phyloP scores from a whole-genome alignment of 2,888 invertebrate species.

The Dascillus cervinus region DNA sequence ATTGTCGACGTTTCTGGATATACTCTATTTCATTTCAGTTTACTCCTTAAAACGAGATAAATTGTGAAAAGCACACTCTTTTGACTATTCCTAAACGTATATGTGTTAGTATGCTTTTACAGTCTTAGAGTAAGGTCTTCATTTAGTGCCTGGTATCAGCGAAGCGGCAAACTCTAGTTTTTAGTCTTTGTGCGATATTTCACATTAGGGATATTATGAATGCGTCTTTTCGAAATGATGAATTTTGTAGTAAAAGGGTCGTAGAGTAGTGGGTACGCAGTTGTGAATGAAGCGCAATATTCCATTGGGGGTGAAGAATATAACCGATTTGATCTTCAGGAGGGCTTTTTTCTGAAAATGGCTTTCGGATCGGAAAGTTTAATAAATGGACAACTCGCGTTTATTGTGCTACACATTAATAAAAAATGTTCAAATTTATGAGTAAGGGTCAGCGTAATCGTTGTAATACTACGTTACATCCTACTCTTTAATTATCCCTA shows the following conservation, averaged over 20 bases:
- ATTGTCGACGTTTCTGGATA: conserved; percentile 19
- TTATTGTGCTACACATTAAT: too few species aligned
- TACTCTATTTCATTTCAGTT: conserved; percentile 18
- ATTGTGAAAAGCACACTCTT: conserved; percentile 10
- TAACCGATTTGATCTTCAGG: too few species aligned
- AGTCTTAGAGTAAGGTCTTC: conserved; percentile 25
- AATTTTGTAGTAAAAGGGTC: conserved; percentile 18
- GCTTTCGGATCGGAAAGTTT: too few species aligned
- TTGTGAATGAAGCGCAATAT: conserved; percentile 25
- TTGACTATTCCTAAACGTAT: conserved; percentile 22
- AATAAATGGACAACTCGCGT: too few species aligned
- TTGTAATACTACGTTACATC: too few species aligned
- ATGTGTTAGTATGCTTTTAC: conserved; percentile 33
- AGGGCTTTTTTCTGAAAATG: too few species aligned
- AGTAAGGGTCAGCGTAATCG: too few species aligned
- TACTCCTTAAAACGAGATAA: conserved; percentile 12
- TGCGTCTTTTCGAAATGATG: conserved; percentile 14
- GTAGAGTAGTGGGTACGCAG: conserved; percentile 26
- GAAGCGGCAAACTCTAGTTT: conserved; percentile 21
- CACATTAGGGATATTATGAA: conserved; percentile 9
- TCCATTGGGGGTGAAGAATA: background rate
- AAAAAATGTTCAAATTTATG: too few species aligned
- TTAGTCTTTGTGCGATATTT: conserved; percentile 13
- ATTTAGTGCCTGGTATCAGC: conserved; percentile 7
- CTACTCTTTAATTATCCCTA: too few species aligned